Evolutionary conservation across 23 tunicate species (phyloP).

Genomic region (Aplidium turbinatum): DNA sequence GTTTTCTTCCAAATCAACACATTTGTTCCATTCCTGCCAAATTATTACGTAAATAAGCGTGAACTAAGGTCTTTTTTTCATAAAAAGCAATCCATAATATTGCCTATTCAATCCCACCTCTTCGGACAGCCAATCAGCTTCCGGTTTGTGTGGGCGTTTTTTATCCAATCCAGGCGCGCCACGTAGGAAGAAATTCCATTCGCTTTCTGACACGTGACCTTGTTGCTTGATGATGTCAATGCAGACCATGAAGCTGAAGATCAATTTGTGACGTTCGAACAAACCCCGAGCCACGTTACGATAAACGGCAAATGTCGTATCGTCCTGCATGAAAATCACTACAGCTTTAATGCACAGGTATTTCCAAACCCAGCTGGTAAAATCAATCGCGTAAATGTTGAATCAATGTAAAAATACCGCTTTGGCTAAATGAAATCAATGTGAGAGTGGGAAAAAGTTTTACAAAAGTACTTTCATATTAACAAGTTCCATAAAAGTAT

Average conservation of each 20-base stretch:
- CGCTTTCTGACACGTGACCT: conserved; percentile 42
- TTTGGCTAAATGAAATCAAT: too few species aligned
- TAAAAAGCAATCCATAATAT: not conserved
- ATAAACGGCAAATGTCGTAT: conserved; percentile 87
- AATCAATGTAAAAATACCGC: not conserved
- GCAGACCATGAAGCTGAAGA: conserved; percentile 98
- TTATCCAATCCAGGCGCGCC: conserved; percentile 84
- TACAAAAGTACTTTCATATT: too few species aligned
- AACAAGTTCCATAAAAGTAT: too few species aligned
- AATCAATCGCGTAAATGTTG: not conserved
- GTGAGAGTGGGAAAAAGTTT: too few species aligned
- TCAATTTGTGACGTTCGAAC: conserved; percentile 91
- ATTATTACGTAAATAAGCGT: too few species aligned
- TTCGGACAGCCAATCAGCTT: conserved; percentile 74
- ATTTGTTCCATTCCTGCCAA: conserved; percentile 88
- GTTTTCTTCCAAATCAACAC: conserved; percentile 72
- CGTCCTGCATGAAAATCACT: conserved; percentile 59
- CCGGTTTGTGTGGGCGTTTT: conserved; percentile 75
- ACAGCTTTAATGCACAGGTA: too few species aligned
- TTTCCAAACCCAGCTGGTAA: too few species aligned
- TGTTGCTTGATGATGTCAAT: conserved; percentile 74
- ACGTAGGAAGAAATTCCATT: conserved; percentile 84
- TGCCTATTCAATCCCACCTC: conserved; percentile 40
- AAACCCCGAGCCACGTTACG: conserved; percentile 92
- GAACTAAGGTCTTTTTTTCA: not conserved